These are phyloP conservation scores for Thunnus maccoyii DNA, from an alignment of 2,113 vertebrate species.

Conservation along the genomic window DNA sequence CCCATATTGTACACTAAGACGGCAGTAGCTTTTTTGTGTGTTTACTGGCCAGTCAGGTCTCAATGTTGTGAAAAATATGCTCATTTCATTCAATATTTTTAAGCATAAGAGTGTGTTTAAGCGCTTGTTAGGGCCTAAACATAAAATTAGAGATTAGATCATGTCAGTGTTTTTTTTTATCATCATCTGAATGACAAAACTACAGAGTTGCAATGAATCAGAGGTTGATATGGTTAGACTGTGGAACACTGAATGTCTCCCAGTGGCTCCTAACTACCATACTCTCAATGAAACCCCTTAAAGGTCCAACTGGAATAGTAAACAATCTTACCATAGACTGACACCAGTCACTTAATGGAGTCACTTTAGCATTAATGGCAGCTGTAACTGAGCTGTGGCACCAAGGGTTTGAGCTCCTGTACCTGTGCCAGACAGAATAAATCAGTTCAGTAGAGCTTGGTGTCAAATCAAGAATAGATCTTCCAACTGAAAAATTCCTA, in stretches of 20 bases:
- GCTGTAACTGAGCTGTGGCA: conserved; percentile 37
- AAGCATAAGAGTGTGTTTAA: not conserved
- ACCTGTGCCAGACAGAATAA: conserved; percentile 27
- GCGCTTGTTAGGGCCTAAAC: no score
- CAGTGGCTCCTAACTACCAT: conserved; percentile 32
- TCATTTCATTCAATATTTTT: not conserved
- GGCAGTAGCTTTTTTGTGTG: not conserved
- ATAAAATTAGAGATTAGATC: conserved; percentile 3
- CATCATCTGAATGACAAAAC: conserved; percentile 9
- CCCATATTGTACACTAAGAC: not conserved
- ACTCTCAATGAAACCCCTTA: conserved; percentile 51
- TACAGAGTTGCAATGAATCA: conserved; percentile 23
- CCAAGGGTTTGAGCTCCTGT: conserved; percentile 1
- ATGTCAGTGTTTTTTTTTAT: conserved; percentile 9
- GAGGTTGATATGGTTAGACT: conserved; percentile 23
- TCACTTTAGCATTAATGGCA: conserved; percentile 53
- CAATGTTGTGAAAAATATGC: not conserved
- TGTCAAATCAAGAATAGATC: conserved; percentile 50
- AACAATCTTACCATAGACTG: conserved; percentile 44
- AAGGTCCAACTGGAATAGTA: conserved; percentile 64
- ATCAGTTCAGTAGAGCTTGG: conserved; percentile 39
- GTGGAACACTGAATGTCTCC: conserved; percentile 49
- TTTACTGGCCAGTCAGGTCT: not conserved
- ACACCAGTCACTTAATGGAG: conserved; percentile 61
- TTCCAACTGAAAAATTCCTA: conserved; percentile 36